Conservation (phyloP, 2,797 vertebrate genomes). For the Chaetodon trifasciatus region DNA sequence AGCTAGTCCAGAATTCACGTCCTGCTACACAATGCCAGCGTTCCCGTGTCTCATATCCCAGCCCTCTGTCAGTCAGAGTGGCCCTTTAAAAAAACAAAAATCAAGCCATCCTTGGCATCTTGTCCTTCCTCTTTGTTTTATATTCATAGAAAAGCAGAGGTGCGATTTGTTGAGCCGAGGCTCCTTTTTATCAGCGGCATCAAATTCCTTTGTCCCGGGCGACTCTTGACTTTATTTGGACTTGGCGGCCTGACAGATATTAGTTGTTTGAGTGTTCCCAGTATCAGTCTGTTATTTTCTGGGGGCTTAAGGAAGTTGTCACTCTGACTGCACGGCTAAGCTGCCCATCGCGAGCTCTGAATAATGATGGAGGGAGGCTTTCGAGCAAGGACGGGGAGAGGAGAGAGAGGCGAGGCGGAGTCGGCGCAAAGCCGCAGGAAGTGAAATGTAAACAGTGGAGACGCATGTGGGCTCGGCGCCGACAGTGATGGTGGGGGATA, state of each 20-base stretch:
- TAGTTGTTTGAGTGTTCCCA: constrained; percentile 13
- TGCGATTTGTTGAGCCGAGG: neutral
- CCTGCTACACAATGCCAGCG: constrained; percentile 36
- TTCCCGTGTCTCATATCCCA: neutral
- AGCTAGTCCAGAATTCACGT: constrained; percentile 22
- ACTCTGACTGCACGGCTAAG: constrained; percentile 21
- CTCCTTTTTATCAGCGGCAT: neutral
- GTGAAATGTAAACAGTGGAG: neutral
- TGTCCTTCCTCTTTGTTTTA: constrained; percentile 24
- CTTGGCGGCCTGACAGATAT: constrained; percentile 7
- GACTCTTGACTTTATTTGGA: constrained; percentile 24
- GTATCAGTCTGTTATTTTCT: constrained; percentile 42
- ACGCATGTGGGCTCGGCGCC: neutral
- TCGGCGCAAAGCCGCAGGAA: neutral
- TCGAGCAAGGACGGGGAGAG: neutral
- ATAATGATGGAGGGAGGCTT: constrained; percentile 23
- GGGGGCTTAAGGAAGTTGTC: constrained; percentile 43
- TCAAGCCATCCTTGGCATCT: constrained; percentile 4
- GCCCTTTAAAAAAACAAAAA: neutral
- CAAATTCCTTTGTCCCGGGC: neutral
- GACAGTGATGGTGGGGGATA: neutral
- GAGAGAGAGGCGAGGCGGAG: neutral
- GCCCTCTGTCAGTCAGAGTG: constrained; percentile 13
- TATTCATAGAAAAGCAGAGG: constrained; percentile 20
- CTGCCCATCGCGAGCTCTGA: constrained; percentile 8